A percentile compares a stretch with the other conserved stretches of the same genome.
phyloP scores from a whole-genome alignment of 2,113 vertebrate genomes.

The Cyprinodon variegatus region DNA sequence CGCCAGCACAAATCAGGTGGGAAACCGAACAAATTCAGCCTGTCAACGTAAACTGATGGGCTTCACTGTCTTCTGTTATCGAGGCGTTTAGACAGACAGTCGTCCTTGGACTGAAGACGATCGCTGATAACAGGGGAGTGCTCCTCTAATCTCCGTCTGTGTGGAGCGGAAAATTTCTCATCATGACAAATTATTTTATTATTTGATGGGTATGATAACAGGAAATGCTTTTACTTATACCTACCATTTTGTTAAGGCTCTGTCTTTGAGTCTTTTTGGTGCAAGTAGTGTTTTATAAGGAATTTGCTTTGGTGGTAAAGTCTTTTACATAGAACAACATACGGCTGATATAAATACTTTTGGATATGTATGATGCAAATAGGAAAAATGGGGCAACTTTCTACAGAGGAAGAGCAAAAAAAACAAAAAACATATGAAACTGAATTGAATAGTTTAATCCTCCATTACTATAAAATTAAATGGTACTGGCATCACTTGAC shows the following conservation, averaged over 20 bases:
- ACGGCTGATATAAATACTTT: too few species aligned
- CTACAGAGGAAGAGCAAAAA: too few species aligned
- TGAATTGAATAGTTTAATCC: too few species aligned
- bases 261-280: background rate
- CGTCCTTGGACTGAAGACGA: conserved; percentile 4
- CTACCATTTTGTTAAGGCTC: background rate
- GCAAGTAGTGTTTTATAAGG: background rate
- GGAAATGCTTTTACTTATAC: background rate
- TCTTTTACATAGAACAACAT: too few species aligned
- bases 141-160: background rate
- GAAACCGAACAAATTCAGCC: conserved; percentile 34
- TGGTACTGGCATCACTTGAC: too few species aligned
- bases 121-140: background rate
- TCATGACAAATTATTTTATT: background rate
- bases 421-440: too few species aligned
- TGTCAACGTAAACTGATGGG: conserved; percentile 8
- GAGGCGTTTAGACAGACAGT: conserved; percentile 2
- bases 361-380: too few species aligned
- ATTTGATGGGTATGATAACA: background rate
- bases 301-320: too few species aligned
- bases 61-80: background rate
- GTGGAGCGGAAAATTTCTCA: too few species aligned
- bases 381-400: too few species aligned
- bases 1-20: conserved; percentile 69
- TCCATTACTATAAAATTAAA: too few species aligned